Evolutionary conservation across 2,888 invertebrate species (phyloP).

Genomic region (Drosophila ezoana): DNA sequence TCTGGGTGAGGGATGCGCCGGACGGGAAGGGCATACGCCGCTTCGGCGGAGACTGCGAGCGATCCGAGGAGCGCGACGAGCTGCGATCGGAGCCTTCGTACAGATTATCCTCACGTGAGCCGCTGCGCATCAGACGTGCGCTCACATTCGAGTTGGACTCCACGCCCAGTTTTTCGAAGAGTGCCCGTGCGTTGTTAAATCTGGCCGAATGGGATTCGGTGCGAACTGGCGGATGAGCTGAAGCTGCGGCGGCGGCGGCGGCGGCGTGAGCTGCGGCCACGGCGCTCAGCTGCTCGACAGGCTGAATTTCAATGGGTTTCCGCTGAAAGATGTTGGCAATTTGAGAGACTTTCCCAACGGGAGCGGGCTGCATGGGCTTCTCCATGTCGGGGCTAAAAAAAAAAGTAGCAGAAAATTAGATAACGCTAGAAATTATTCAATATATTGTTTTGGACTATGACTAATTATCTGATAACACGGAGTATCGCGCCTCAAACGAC

Average conservation of each 20-base stretch:
- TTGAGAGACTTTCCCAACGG: slow-evolving; percentile 94
- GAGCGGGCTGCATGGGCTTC: slow-evolving; percentile 86
- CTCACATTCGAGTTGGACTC: slow-evolving; percentile 87
- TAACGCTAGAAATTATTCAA: slow-evolving; percentile 6
- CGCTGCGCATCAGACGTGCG: slow-evolving; percentile 83
- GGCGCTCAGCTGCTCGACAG: slow-evolving; percentile 82
- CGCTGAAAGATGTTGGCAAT: slow-evolving; percentile 96
- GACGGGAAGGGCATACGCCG: slow-evolving; percentile 83
- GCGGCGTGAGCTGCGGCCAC: slow-evolving; percentile 83
- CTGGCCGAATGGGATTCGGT: slow-evolving; percentile 96
- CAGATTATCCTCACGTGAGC: slow-evolving; percentile 84
- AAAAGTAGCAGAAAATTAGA: neutral
- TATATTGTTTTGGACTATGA: slow-evolving; percentile 38
- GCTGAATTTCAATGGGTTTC: slow-evolving; percentile 86
- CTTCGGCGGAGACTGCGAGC: slow-evolving; percentile 85
- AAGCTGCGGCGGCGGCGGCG: slow-evolving; percentile 80
- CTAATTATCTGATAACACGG: slow-evolving; percentile 25
- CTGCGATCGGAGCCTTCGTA: slow-evolving; percentile 84
- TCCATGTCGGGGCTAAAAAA: slow-evolving; percentile 85
- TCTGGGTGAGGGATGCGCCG: slow-evolving; percentile 80
- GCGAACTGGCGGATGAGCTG: slow-evolving; percentile 88
- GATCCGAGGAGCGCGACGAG: slow-evolving; percentile 83
- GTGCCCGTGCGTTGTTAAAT: slow-evolving; percentile 95
- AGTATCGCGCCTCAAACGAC: slow-evolving; percentile 24
- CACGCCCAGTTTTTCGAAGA: slow-evolving; percentile 94